phyloP scores from a whole-genome alignment of 1,140 invertebrate genomes.

The Oncopodura yosiiana region DNA sequence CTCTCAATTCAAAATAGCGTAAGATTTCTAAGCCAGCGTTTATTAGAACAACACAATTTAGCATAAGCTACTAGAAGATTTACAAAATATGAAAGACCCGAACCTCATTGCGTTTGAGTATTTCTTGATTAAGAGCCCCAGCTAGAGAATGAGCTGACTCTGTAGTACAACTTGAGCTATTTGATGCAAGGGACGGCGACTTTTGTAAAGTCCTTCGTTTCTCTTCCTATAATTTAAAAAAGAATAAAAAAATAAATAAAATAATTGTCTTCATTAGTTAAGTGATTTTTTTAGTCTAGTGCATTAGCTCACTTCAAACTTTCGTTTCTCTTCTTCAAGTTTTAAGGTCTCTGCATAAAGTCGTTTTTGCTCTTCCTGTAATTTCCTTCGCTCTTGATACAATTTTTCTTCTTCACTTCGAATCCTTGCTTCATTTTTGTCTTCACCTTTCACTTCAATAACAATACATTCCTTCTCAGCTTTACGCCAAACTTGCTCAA shows the following conservation, averaged over 20 bases:
- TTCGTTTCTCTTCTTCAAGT: constrained; percentile 36
- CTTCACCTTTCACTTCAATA: constrained; percentile 50
- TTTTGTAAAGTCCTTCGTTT: constrained; percentile 23
- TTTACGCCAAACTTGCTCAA: constrained; percentile 35
- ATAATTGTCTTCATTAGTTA: constrained; percentile 1
- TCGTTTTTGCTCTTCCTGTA: constrained; percentile 30
- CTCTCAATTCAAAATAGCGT: too few relatives aligned
- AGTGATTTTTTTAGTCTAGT: not conserved
- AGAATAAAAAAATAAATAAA: not conserved
- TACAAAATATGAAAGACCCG: constrained; percentile 4
- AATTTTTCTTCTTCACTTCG: constrained; percentile 16
- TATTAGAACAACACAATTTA: too few relatives aligned
- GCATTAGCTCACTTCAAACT: constrained; percentile 35
- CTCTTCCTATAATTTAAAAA: constrained; percentile 27
- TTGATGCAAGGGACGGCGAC: constrained; percentile 15
- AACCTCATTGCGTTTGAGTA: constrained; percentile 55
- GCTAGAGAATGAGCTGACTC: constrained; percentile 38
- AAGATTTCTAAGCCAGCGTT: too few relatives aligned
- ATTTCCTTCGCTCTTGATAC: constrained; percentile 28
- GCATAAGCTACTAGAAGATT: too few relatives aligned
- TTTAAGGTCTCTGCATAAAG: constrained; percentile 28
- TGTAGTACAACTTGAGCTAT: constrained; percentile 3
- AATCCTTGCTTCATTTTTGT: constrained; percentile 38
- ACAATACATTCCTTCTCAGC: constrained; percentile 37
- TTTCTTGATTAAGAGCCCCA: constrained; percentile 53